Evolutionary conservation across 2,113 vertebrate species (phyloP), one percentile per base, ranked within the genome.

Genomic region (Montifringilla adamsi): DNA sequence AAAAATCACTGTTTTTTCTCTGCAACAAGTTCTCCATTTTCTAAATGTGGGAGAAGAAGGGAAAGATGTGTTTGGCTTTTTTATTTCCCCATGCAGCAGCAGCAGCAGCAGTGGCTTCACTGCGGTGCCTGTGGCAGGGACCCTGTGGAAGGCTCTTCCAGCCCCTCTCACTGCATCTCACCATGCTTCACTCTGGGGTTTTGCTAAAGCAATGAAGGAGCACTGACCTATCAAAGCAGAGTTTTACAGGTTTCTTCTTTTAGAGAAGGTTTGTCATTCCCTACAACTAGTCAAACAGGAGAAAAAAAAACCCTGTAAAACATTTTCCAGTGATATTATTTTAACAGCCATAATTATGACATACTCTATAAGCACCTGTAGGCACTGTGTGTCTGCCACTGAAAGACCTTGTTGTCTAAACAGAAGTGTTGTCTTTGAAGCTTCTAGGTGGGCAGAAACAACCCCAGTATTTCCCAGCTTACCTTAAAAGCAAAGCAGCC

Each of bases 321-420:
- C 10, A 11, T 84, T 89, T 88, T 63, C 33, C 62, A 75, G n/a
- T 41, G 52, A 35, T 44, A 81, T 50, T 66, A 64, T 76, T 95
- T 89, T 73, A 85, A 81, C 24, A 50, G 18, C 16, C 0, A 0
- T 76, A 76, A 80, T 73, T 81, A 73, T 50, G 63, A 58, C 55
- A 35, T 26, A n/a, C 13, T 86, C 21, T 81, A 16, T 56, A 81
- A 81, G 75, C 33, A 55, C 27, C 49, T 0, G 10, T 47, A 52
- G 60, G 60, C 55, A 52, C 24, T 43, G 27, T 0, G 0, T 1
- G 8, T 52, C 79, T 55, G 23, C 11, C 31, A 27, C 60, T 1
- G 2, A 52, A 93, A 75, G 76, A 35, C n/a, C 11, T 44, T 6
- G 1, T 35, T 74, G 15, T 69, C 31, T 63, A 52, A 82, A 73